Conservation (phyloP, 1,140 invertebrate genomes). For the Sycophila sp. region DNA sequence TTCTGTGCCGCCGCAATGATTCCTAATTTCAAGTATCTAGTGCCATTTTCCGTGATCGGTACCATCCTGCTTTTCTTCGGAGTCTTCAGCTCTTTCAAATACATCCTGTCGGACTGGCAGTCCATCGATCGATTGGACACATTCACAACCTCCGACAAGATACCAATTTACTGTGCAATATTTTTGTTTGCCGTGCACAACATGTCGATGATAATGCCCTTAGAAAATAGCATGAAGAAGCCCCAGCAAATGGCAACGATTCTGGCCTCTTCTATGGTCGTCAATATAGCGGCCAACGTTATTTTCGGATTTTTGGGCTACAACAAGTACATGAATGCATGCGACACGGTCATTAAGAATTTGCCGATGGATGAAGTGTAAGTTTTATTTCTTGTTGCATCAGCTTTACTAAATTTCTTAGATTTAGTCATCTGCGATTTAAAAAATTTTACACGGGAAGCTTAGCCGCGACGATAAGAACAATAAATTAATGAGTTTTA, state of each 20-base stretch:
- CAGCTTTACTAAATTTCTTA: not conserved
- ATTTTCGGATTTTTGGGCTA: constrained; percentile 70
- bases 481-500: too few species aligned
- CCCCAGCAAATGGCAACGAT: constrained; percentile 63
- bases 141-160: constrained; percentile 19
- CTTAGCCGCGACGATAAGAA: too few species aligned
- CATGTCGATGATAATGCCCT: constrained; percentile 66
- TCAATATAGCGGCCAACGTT: constrained; percentile 64
- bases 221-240: constrained; percentile 70
- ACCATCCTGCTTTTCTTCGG: constrained; percentile 61
- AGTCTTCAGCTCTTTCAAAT: constrained; percentile 63
- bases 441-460: too few species aligned
- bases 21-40: constrained; percentile 69
- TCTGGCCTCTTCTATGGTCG: constrained; percentile 62
- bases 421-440: too few species aligned
- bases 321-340: constrained; percentile 65
- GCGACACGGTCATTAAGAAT: constrained; percentile 65
- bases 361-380: constrained; percentile 56
- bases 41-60: constrained; percentile 70
- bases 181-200: constrained; percentile 71
- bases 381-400: constrained; percentile 27
- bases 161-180: constrained; percentile 64
- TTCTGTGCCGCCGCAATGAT: constrained; percentile 60
- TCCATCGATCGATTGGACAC: constrained; percentile 38
- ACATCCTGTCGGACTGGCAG: constrained; percentile 58